Base-by-base conservation (phyloP, 64 coral and sea anemone species). In the Platygyra sinensis region DNA sequence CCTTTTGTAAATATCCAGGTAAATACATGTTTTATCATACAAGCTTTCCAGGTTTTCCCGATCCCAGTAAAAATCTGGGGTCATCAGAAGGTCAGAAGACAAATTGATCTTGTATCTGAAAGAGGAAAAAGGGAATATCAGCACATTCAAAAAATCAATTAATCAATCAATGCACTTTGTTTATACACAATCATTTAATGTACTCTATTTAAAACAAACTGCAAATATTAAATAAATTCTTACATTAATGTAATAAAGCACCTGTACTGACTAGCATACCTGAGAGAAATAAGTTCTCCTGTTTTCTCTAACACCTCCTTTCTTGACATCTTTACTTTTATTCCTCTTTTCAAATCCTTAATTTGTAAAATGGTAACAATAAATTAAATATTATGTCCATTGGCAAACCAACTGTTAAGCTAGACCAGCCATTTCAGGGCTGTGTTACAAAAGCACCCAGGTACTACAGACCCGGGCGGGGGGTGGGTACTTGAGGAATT, bases 61-160 rank as follows among this genome's bases (percentile, higher is more conserved):
- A 46, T 96, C 94, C 94, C 94, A 96, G 25, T 93, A 96, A 82
- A 96, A 96, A 51, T 96, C 94, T 55, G 94, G 94, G 50, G 94
- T 96, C 94, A 93, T 96, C 59, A 96, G 81, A 80, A 96, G 91
- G 17, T 96, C 94, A 16, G 94, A 96, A 52, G 88, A 96, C 12
- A 96, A 85, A 61, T 96, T 96, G 54, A 96, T 96, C 86, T 96
- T 96, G 72, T 96, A 96, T 52, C 94, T 96, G 36, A 15, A 78
- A 33, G 30, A 74, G 50, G 14, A 51, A 22, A 36, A 67, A 71
- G 77, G n/a, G 22, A 92, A 18, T 67, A 19, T 42, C 36, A 24
- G 38, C 24, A 25, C 11, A 69, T 22, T 42, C 22, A 49, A 29
- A 36, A 78, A 78, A 46, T 46, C 42, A 46, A 46, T 46, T 8